These are phyloP conservation scores for Heliopora coerulea DNA, from an alignment of 92 coral and sea anemone genomes.

Conservation along the genomic window DNA sequence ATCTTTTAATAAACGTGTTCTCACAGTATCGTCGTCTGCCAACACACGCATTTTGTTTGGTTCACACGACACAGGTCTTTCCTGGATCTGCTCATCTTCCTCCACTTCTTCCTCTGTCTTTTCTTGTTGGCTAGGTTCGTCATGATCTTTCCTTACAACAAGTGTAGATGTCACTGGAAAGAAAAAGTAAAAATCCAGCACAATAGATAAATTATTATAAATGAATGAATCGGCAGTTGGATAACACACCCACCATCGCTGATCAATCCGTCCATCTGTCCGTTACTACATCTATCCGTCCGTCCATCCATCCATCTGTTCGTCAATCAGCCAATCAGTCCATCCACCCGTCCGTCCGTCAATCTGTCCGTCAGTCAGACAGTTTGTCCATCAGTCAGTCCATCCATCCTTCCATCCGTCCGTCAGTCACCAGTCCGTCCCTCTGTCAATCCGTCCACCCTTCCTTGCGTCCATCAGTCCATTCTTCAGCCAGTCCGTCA, in stretches of 20 bases:
- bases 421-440: too few relatives aligned
- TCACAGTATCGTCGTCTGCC: slow-evolving; percentile 88
- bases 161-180: not conserved
- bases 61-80: not conserved
- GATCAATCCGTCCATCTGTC: too few relatives aligned
- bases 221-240: too few relatives aligned
- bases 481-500: not conserved
- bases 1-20: slow-evolving; percentile 57
- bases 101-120: slow-evolving; percentile 40
- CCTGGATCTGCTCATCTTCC: slow-evolving; percentile 1
- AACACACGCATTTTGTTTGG: slow-evolving; percentile 77
- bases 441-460: too few relatives aligned
- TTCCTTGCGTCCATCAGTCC: slow-evolving; percentile 21
- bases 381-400: too few relatives aligned
- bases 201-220: too few relatives aligned
- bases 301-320: too few relatives aligned
- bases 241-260: too few relatives aligned
- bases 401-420: too few relatives aligned
- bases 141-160: not conserved
- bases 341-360: not conserved
- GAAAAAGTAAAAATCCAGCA: too few relatives aligned
- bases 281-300: too few relatives aligned
- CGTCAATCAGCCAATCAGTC: not conserved
- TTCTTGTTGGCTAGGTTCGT: slow-evolving; percentile 38
- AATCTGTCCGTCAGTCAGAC: not conserved